These are phyloP conservation scores for Rhabdomys pumilio DNA, from an alignment of 2,797 vertebrate genomes.

Conservation along the genomic window DNA sequence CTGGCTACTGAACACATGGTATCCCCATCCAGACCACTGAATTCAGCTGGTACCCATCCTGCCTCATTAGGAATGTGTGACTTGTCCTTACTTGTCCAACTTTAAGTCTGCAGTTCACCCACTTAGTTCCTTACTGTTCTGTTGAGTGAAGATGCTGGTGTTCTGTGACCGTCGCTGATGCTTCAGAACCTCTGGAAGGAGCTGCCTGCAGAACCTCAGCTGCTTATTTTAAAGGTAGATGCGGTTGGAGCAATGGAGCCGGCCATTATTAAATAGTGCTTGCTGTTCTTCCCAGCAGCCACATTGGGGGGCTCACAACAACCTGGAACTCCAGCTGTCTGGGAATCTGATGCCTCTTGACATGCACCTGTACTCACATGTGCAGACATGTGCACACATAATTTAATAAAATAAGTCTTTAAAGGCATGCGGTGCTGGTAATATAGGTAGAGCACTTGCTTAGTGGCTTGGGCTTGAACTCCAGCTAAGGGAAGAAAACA, in stretches of 20 bases:
- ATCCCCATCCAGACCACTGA: neutral
- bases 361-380: neutral
- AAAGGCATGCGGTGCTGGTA: neutral
- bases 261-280: neutral
- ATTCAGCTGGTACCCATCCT: neutral
- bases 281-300: neutral
- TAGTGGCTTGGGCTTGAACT: neutral
- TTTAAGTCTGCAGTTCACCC: neutral
- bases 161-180: neutral
- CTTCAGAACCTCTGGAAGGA: constrained; percentile 9
- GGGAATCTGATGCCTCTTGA: neutral
- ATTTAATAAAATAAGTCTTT: neutral
- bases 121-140: neutral
- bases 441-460: neutral
- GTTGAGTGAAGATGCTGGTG: neutral
- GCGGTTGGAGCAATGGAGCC: neutral
- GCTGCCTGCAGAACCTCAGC: neutral
- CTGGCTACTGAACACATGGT: neutral
- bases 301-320: neutral
- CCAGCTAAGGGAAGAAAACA: neutral
- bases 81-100: neutral
- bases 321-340: neutral
- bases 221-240: neutral
- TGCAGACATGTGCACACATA: neutral
- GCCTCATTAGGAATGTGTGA: neutral